Conservation (phyloP, 2,888 invertebrate species). For the Mellilla xanthometata region DNA sequence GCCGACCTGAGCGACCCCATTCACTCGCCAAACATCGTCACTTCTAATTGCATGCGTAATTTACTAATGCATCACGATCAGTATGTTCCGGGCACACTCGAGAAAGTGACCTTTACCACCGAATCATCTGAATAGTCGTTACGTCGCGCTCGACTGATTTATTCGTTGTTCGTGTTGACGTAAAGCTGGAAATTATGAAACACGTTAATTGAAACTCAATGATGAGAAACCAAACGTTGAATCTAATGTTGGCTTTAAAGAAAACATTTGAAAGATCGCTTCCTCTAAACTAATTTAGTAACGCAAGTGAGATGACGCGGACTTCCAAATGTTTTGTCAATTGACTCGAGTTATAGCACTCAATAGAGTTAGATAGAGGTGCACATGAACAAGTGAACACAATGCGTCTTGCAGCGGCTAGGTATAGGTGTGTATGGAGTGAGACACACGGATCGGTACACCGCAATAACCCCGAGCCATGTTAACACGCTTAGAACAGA, state of each 20-base stretch:
- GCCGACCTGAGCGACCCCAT: conserved; percentile 59
- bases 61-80: conserved; percentile 56
- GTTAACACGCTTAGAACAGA: conserved; percentile 75
- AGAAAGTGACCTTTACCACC: conserved; percentile 36
- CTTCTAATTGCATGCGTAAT: conserved; percentile 69
- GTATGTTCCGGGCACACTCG: conserved; percentile 16
- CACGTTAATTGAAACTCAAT: conserved; percentile 38
- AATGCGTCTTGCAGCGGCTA: conserved; percentile 21
- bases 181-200: conserved; percentile 31
- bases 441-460: conserved; percentile 56
- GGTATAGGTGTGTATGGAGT: conserved; percentile 33
- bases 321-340: no score
- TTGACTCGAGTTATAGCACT: no score
- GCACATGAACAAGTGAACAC: conserved; percentile 2
- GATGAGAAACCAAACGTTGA: no score
- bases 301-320: no score
- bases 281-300: no score
- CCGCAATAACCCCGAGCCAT: conserved; percentile 69
- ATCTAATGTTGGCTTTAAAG: no score
- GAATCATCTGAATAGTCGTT: conserved; percentile 34
- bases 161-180: no score
- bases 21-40: conserved; percentile 66
- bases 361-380: background rate
- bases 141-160: conserved; percentile 41
- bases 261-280: no score